Evolutionary conservation across 1,140 invertebrate species (phyloP).

Genomic region (Hesperophylax magnus): DNA sequence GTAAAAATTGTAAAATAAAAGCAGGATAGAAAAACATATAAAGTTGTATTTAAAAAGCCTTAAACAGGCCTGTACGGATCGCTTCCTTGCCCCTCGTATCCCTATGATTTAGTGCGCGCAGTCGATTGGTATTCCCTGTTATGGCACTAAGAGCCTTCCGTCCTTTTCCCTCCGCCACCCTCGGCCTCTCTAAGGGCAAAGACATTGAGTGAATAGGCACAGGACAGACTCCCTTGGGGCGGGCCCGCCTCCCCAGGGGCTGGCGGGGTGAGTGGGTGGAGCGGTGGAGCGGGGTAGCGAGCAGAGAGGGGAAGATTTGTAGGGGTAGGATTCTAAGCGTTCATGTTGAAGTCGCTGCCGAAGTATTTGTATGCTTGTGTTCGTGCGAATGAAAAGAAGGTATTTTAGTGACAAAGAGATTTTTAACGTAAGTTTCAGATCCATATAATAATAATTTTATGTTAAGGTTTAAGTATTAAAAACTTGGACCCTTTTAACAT

Average conservation of each 20-base stretch:
- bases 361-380: neutral
- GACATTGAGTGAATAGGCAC: constrained; percentile 59
- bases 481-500: no score
- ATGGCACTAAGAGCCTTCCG: constrained; percentile 47
- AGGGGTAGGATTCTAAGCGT: constrained; percentile 53
- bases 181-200: constrained; percentile 52
- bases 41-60: no score
- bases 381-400: neutral
- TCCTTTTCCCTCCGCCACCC: constrained; percentile 38
- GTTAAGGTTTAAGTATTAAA: no score
- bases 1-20: no score
- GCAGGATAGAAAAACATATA: no score
- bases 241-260: constrained; percentile 20
- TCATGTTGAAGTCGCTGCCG: constrained; percentile 10
- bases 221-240: constrained; percentile 56
- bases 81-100: neutral
- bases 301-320: constrained; percentile 40
- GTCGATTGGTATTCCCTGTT: constrained; percentile 47
- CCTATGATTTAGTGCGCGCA: constrained; percentile 31
- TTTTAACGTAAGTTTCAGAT: no score
- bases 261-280: neutral
- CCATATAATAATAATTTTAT: no score
- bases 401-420: neutral
- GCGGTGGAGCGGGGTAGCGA: constrained; percentile 2
- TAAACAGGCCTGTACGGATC: no score